These are phyloP conservation scores for Pteronura brasiliensis DNA, from an alignment of 2,113 vertebrate genomes.

Conservation along the genomic window DNA sequence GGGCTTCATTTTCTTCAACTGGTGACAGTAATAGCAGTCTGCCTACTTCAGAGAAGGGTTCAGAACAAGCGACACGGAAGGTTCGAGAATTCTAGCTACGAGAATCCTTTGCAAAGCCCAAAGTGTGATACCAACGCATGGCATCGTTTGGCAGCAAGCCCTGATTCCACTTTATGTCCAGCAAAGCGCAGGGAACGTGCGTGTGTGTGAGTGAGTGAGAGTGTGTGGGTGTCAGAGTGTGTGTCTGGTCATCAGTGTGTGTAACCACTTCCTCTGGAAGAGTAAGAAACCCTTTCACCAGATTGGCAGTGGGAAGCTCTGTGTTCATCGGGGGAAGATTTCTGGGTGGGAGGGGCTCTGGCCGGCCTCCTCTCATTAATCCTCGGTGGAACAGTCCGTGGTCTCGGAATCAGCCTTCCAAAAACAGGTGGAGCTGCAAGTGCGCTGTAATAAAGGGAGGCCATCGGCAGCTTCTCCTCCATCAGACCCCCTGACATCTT, in stretches of 20 bases:
- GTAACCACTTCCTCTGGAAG: not conserved
- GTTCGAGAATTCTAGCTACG: not conserved
- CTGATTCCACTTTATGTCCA: not conserved
- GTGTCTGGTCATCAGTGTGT: not conserved
- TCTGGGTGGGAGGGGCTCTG: not conserved
- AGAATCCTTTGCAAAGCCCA: not conserved
- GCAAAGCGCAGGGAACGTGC: not conserved
- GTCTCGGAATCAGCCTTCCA: not conserved
- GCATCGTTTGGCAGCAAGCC: fast-evolving
- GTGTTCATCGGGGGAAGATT: not conserved
- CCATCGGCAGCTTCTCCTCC: not conserved
- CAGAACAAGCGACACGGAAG: not conserved
- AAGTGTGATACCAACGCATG: not conserved
- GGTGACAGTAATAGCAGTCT: not conserved
- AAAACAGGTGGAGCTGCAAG: not conserved
- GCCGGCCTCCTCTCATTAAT: not conserved
- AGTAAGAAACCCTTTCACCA: not conserved
- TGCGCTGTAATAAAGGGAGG: not conserved
- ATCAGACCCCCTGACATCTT: not conserved
- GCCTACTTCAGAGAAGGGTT: not conserved
- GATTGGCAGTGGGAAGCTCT: not conserved
- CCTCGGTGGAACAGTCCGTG: not conserved
- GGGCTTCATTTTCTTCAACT: not conserved
- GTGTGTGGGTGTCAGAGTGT: not conserved
- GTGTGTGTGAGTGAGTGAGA: not conserved